Evolutionary conservation across 2,113 vertebrate species (phyloP).

Genomic region (Notothenia rossii): DNA sequence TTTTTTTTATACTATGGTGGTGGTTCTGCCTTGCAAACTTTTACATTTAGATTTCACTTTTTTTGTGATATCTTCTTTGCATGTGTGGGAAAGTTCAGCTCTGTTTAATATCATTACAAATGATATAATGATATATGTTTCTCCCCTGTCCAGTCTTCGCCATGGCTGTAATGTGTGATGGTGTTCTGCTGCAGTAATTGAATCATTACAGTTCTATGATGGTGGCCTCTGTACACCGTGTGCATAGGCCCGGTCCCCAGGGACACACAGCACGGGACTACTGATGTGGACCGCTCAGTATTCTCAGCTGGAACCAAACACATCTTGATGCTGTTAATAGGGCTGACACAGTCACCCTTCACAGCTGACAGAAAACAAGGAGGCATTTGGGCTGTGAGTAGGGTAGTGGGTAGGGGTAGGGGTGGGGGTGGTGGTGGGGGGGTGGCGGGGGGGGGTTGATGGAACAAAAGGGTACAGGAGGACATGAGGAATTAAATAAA

Average conservation of each 20-base stretch:
- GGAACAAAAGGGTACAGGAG: neutral
- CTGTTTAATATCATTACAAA: neutral
- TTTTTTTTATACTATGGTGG: neutral
- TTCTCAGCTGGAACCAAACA: conserved; percentile 5
- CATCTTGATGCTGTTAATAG: conserved; percentile 19
- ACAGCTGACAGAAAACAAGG: conserved; percentile 23
- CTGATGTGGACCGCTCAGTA: neutral
- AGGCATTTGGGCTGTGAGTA: neutral
- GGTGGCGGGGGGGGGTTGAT: neutral
- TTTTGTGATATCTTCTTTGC: neutral
- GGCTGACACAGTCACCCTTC: conserved; percentile 24
- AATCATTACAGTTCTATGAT: neutral
- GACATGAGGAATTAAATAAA: neutral
- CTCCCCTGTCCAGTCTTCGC: neutral
- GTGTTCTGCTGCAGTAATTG: neutral
- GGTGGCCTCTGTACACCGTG: neutral
- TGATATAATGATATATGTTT: no score
- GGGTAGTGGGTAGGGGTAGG: neutral
- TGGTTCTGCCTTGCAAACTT: no score
- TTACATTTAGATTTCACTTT: neutral
- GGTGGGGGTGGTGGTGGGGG: neutral
- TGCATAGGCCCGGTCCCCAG: neutral
- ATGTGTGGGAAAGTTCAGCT: neutral
- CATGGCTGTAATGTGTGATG: neutral
- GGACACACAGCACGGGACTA: conserved; percentile 4